Conservation (phyloP, 2,797 vertebrate species). For the Naso thynnoides region DNA sequence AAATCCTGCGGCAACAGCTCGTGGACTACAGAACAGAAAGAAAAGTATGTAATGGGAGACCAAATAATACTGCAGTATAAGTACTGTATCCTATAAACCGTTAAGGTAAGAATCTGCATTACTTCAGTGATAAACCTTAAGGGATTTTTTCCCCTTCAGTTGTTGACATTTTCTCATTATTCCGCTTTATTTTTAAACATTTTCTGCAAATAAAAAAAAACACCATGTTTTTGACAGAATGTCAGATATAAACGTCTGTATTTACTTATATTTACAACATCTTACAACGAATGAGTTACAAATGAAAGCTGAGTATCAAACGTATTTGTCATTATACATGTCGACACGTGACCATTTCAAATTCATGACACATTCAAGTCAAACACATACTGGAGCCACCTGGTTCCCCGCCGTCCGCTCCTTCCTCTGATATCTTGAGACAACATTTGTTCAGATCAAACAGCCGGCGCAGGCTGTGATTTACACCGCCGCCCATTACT, state of each 20-base stretch:
- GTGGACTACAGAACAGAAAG: background rate
- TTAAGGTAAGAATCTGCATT: background rate
- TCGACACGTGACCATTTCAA: slow-evolving; percentile 4
- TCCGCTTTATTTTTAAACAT: slow-evolving; percentile 6
- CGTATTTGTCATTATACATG: slow-evolving; percentile 12
- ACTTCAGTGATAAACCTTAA: background rate
- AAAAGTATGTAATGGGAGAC: background rate
- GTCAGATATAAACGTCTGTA: background rate
- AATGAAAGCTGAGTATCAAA: slow-evolving; percentile 8
- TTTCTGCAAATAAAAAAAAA: background rate
- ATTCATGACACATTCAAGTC: slow-evolving; percentile 15
- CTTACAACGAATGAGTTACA: slow-evolving; percentile 3
- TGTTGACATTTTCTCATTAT: background rate
- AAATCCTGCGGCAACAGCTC: background rate
- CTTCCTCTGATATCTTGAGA: slow-evolving; percentile 69
- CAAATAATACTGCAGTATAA: background rate
- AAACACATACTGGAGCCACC: slow-evolving; percentile 46
- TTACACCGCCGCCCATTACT: slow-evolving; percentile 42
- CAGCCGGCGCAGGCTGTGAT: slow-evolving; percentile 37
- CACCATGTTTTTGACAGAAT: background rate
- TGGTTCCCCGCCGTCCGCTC: slow-evolving; percentile 31
- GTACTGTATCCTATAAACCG: too few relatives aligned
- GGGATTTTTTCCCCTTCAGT: background rate
- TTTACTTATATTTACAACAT: slow-evolving; percentile 18
- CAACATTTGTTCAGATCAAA: slow-evolving; percentile 77